Conservation (phyloP, 2,888 invertebrate genomes). For the Andrena trimmerana region DNA sequence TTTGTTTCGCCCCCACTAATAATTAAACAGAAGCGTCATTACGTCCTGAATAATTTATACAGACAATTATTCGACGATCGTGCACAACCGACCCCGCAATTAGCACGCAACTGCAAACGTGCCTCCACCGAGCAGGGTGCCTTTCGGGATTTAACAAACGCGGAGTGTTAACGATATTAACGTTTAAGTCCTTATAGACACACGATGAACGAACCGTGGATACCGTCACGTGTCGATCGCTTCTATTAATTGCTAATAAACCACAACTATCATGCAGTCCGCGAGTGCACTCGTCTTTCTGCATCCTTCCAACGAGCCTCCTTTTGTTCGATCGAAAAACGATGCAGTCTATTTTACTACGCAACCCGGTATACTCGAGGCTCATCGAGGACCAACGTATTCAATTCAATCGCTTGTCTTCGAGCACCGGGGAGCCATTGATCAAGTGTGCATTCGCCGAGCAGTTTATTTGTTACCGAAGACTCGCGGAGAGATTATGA, state of each 20-base stretch:
- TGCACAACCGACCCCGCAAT: not conserved
- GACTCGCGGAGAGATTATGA: no score
- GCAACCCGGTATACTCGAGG: not conserved
- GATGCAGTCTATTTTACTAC: no score
- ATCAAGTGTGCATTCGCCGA: no score
- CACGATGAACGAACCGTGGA: not conserved
- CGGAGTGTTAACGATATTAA: not conserved
- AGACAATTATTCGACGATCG: not conserved
- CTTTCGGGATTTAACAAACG: slow-evolving; percentile 5
- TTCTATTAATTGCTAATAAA: no score
- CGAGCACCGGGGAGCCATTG: no score
- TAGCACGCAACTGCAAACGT: not conserved
- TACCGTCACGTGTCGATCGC: not conserved
- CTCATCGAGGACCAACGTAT: not conserved
- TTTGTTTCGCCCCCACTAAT: not conserved
- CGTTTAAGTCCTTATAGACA: not conserved
- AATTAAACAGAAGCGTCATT: not conserved
- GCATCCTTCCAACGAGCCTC: no score
- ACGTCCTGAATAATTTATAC: not conserved
- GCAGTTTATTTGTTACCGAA: no score
- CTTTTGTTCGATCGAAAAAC: no score
- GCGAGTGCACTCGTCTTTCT: no score
- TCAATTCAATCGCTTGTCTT: no score
- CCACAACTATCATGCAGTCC: no score
- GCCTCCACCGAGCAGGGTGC: not conserved